phyloP scores from a whole-genome alignment of 2,888 invertebrate species.

The Papilio protenor region DNA sequence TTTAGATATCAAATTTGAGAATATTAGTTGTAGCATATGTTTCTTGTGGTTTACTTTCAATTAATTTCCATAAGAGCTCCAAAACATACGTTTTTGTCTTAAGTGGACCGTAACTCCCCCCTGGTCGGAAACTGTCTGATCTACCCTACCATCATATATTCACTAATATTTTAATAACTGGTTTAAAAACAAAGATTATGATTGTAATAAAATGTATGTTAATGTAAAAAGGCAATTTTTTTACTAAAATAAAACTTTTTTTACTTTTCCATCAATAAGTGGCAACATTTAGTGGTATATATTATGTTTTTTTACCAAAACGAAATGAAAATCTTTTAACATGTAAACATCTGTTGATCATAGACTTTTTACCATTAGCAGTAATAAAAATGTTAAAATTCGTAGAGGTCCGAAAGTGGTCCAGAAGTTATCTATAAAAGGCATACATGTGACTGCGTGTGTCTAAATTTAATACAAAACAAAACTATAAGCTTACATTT shows the following conservation, averaged over 20 bases:
- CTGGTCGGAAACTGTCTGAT: too few species aligned
- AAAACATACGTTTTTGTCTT: too few species aligned
- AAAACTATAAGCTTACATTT: conserved; percentile 6
- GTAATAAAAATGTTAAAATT: background rate
- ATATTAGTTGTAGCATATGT: too few species aligned
- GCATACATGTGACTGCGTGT: background rate
- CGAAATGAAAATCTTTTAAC: too few species aligned
- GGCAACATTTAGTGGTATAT: background rate
- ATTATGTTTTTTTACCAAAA: background rate
- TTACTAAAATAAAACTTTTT: background rate
- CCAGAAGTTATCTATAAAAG: background rate
- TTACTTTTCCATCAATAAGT: background rate
- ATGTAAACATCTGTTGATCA: background rate
- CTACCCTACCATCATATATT: too few species aligned
- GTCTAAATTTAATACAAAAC: background rate
- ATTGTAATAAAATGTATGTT: background rate
- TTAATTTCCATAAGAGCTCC: too few species aligned
- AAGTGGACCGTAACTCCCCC: too few species aligned
- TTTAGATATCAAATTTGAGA: too few species aligned
- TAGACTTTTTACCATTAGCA: background rate
- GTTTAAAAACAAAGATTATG: background rate
- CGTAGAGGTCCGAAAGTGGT: background rate
- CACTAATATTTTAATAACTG: background rate
- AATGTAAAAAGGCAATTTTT: background rate
- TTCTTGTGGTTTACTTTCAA: too few species aligned